Evolutionary conservation across 1,140 invertebrate species (phyloP).

Genomic region (Colletes latitarsis): DNA sequence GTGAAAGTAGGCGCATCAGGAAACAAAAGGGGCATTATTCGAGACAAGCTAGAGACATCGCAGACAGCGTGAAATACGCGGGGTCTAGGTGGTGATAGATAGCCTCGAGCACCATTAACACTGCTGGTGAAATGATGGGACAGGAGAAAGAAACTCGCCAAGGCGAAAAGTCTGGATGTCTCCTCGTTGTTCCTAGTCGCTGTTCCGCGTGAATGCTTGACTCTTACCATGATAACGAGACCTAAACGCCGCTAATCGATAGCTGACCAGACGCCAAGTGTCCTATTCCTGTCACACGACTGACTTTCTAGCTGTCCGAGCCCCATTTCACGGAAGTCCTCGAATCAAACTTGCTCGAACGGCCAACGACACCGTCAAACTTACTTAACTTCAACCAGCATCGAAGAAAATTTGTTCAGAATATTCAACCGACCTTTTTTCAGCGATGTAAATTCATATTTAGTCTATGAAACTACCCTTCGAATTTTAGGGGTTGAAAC

Average conservation of each 20-base stretch:
- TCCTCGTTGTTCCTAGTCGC: slow-evolving; percentile 45
- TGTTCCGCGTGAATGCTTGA: slow-evolving; percentile 44
- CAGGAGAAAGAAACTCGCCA: slow-evolving; percentile 47
- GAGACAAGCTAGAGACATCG: slow-evolving; percentile 60
- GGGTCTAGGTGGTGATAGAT: slow-evolving; percentile 68
- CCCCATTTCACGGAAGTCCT: too few relatives aligned
- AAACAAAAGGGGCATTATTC: slow-evolving; percentile 64
- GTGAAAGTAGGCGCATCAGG: slow-evolving; percentile 53
- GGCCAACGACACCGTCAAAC: too few relatives aligned
- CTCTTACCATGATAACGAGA: slow-evolving; percentile 37
- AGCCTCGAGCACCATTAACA: slow-evolving; percentile 72
- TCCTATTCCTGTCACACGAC: neutral
- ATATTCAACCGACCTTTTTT: too few relatives aligned
- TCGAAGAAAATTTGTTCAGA: too few relatives aligned
- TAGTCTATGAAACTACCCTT: too few relatives aligned
- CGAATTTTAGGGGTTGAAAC: too few relatives aligned
- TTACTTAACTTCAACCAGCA: too few relatives aligned
- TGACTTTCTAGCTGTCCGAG: neutral
- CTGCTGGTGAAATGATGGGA: slow-evolving; percentile 50
- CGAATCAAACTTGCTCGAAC: too few relatives aligned
- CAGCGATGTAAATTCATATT: too few relatives aligned
- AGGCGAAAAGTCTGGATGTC: slow-evolving; percentile 57
- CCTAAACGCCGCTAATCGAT: slow-evolving; percentile 43
- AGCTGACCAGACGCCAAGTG: neutral
- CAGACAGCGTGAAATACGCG: slow-evolving; percentile 61